Evolutionary conservation across 2,113 vertebrate genomes (phyloP).

Genomic region (Microtus richardsoni): DNA sequence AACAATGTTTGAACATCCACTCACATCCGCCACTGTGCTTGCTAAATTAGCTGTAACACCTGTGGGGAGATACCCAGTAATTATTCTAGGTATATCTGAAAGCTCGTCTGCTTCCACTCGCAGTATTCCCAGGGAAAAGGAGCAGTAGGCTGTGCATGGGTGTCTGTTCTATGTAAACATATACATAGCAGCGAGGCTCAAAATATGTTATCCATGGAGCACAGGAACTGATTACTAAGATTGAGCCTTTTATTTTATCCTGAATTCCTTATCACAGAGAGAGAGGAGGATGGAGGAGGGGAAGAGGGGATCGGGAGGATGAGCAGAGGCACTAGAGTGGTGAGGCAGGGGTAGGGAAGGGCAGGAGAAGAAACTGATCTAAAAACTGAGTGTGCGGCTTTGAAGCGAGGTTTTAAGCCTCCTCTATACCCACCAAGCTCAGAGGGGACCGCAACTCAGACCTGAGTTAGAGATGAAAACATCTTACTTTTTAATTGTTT

Average conservation of each 20-base stretch:
- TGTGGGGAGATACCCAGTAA: background rate
- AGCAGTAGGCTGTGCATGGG: background rate
- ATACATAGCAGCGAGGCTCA: background rate
- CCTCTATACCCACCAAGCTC: background rate
- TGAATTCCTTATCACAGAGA: background rate
- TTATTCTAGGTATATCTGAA: background rate
- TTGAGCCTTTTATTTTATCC: background rate
- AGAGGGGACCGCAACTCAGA: background rate
- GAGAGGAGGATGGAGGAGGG: background rate
- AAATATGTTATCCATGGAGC: background rate
- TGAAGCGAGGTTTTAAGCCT: background rate
- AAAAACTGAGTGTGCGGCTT: background rate
- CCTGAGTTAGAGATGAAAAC: background rate
- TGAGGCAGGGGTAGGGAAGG: background rate
- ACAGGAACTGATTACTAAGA: background rate
- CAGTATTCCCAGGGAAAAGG: background rate
- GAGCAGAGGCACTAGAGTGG: background rate
- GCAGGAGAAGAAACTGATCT: background rate
- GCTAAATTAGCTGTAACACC: background rate
- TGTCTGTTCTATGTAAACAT: background rate
- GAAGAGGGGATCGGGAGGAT: too few species aligned
- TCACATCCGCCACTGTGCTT: background rate
- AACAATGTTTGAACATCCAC: background rate
- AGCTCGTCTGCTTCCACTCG: background rate
- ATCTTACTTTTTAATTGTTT: slow-evolving; percentile 18